phyloP scores from a whole-genome alignment of 2,797 vertebrate genomes.

The Siniperca scherzeri region DNA sequence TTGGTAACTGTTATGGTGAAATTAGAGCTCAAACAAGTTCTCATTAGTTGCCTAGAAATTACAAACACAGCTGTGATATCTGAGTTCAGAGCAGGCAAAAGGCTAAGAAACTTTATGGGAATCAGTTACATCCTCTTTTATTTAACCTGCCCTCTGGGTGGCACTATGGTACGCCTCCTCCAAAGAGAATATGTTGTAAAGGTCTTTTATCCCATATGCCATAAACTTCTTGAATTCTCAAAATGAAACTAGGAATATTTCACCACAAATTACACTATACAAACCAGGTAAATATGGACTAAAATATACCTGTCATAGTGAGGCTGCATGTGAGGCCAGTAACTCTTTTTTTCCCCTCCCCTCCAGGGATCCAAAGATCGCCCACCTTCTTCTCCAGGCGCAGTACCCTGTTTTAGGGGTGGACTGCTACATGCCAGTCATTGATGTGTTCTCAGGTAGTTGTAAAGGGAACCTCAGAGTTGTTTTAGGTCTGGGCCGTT shows the following conservation, averaged over 20 bases:
- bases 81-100: not conserved
- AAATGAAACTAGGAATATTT: not conserved
- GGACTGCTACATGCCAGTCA: slow-evolving; percentile 91
- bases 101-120: rapidly evolving
- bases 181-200: not conserved
- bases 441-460: slow-evolving; percentile 91
- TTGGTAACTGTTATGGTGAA: not conserved
- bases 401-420: slow-evolving; percentile 95
- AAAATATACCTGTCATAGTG: not conserved
- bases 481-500: slow-evolving; percentile 93
- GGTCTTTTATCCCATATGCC: not conserved
- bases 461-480: slow-evolving; percentile 91
- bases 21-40: not conserved
- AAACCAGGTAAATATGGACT: too few relatives aligned
- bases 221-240: not conserved
- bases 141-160: slow-evolving; percentile 19
- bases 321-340: not conserved
- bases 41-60: not conserved
- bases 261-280: too few relatives aligned
- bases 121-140: not conserved
- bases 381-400: slow-evolving; percentile 90
- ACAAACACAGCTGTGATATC: not conserved
- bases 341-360: not conserved
- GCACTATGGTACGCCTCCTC: not conserved
- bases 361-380: slow-evolving; percentile 89